Percentiles rank a stretch among this genome's conserved stretches.
phyloP scores from a whole-genome alignment of 2,888 invertebrate genomes.

The Rhagophthalmus giganteus region DNA sequence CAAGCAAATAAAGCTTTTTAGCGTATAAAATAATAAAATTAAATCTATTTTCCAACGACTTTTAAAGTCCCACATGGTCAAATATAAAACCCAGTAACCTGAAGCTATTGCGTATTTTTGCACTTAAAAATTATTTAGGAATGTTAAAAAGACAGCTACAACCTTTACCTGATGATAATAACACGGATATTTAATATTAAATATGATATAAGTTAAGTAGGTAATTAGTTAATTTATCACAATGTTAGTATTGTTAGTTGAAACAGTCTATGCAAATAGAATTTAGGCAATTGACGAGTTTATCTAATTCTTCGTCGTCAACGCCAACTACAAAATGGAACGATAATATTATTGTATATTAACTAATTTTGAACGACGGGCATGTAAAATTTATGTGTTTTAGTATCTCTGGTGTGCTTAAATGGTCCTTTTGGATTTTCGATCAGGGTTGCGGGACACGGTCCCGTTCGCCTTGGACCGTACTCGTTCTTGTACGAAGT shows the following conservation, averaged over 20 bases:
- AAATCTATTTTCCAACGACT: conserved; percentile 1
- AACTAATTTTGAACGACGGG: conserved; percentile 61
- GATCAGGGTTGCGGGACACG: conserved; percentile 79
- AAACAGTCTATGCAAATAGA: conserved; percentile 29
- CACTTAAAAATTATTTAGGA: conserved; percentile 27
- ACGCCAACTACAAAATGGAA: not conserved
- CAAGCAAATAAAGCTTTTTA: conserved; percentile 37
- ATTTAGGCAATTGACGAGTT: conserved; percentile 6
- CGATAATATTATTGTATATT: not conserved
- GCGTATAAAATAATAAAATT: conserved; percentile 24
- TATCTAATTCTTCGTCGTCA: conserved; percentile 2
- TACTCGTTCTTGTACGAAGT: conserved; percentile 79
- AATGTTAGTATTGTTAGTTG: conserved; percentile 45
- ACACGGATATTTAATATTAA: too few relatives aligned
- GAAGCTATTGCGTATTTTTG: conserved; percentile 18
- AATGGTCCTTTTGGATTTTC: conserved; percentile 76
- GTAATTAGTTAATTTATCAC: too few relatives aligned
- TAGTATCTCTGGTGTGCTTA: conserved; percentile 82
- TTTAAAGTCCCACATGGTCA: conserved; percentile 9
- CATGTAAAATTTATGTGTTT: conserved; percentile 82
- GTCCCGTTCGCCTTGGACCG: conserved; percentile 69
- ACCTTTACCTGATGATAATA: too few relatives aligned
- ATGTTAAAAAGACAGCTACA: conserved; percentile 26
- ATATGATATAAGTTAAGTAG: too few relatives aligned
- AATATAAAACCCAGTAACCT: conserved; percentile 43